Conservation (phyloP, 2,113 vertebrate species). For the Centropristis striata region DNA sequence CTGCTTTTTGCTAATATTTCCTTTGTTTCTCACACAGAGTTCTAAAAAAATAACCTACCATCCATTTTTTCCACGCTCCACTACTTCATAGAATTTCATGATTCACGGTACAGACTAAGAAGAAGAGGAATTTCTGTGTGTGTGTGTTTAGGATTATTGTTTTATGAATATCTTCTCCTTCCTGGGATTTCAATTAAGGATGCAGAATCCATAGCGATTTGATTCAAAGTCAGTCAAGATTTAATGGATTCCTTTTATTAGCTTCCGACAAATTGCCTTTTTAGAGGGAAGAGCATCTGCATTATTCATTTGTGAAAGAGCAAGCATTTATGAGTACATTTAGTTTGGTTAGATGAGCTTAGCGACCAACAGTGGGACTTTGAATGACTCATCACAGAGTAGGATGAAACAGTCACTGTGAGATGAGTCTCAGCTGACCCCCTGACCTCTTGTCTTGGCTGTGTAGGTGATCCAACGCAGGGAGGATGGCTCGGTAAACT, state of each 20-base stretch:
- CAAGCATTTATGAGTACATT: constrained; percentile 62
- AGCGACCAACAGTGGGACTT: constrained; percentile 38
- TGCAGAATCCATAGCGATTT: constrained; percentile 59
- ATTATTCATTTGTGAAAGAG: constrained; percentile 74
- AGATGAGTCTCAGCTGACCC: constrained; percentile 53
- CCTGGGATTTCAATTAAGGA: constrained; percentile 61
- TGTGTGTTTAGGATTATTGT: constrained; percentile 55
- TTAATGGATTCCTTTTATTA: constrained; percentile 79
- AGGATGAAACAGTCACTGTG: constrained; percentile 41
- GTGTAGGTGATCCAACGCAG: constrained; percentile 94
- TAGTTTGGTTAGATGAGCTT: constrained; percentile 64
- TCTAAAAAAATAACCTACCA: constrained; percentile 1
- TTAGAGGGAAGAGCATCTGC: constrained; percentile 60
- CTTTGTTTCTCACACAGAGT: constrained; percentile 23
- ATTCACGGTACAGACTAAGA: constrained; percentile 5
- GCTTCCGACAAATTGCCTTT: constrained; percentile 73
- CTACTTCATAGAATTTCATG: constrained; percentile 13
- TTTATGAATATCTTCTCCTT: constrained; percentile 59
- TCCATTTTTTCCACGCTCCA: constrained; percentile 8
- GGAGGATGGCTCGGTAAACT: constrained; percentile 95
- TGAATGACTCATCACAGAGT: constrained; percentile 50
- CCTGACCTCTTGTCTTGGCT: constrained; percentile 38
- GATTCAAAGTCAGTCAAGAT: constrained; percentile 70
- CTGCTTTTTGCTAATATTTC: constrained; percentile 26
- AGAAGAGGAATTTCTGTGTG: constrained; percentile 4